Evolutionary conservation across 2,888 invertebrate species (phyloP), one percentile per base, ranked within the genome.

Genomic region (Dasypogon diadema): DNA sequence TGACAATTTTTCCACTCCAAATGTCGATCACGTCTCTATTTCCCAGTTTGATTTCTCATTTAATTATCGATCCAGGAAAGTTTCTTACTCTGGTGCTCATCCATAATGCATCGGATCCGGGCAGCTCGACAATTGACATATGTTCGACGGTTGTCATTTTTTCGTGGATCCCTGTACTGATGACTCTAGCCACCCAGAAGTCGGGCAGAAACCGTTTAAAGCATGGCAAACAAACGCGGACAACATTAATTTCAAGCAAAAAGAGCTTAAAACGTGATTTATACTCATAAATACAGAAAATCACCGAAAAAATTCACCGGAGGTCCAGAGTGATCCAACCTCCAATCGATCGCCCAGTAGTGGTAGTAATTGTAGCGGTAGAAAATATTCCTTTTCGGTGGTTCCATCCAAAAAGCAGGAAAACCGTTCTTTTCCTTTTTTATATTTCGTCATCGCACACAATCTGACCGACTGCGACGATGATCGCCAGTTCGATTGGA

Each of bases 251-350:
- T 65, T 65, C 22, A 22, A 46, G 18, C 46, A 65, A 65, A 46
- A 56, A 65, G 37, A 24, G 5, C 26, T 46, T 24, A 65, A 65
- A 46, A 54, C 70, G 70, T 70, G 70, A 70, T 70, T 70, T 70
- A 70, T 70, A 70, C 51, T 54, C 54, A 70, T 54, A 70, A 70
- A 70, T 70, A 51, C 70, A 34, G 54, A 70, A 54, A 70, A 70
- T 70, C 70, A 70, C 70, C 54, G 34, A 70, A 70, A 70, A 70
- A 51, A 51, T 18, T 56, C 30, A 16, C n/a, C 14, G 56, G n/a
- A 3, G 56, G 24, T 24, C 22, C 24, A 12, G 2, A 12, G 8
- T 10, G 10, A 10, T 1, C 42, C 42, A 42, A n/a, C 42, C 6
- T 42, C 42, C 42, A 42, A 30, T 12, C 42, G 42, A 42, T 42